Evolutionary conservation across 2,888 invertebrate genomes (phyloP).

Genomic region (Zonitis immaculata): DNA sequence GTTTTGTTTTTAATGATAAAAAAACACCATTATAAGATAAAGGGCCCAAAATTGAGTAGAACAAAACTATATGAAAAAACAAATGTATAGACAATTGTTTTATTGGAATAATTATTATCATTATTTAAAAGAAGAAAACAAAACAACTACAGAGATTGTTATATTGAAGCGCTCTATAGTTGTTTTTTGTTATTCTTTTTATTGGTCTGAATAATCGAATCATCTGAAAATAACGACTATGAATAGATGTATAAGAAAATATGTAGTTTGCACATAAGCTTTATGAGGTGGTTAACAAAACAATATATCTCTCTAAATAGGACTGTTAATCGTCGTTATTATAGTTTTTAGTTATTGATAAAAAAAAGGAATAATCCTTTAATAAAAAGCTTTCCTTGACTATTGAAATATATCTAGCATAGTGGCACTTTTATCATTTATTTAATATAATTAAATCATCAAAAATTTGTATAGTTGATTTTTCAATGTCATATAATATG

Average conservation of each 20-base stretch:
- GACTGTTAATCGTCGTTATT: slow-evolving; percentile 23
- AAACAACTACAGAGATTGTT: too few species aligned
- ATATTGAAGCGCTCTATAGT: too few species aligned
- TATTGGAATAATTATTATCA: too few species aligned
- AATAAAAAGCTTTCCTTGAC: slow-evolving; percentile 35
- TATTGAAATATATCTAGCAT: slow-evolving; percentile 20
- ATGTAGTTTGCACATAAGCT: slow-evolving; percentile 32
- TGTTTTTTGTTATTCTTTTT: too few species aligned
- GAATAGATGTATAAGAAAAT: slow-evolving; percentile 3
- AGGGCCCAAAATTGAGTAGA: too few species aligned
- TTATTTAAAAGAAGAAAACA: too few species aligned
- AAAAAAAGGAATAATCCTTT: slow-evolving; percentile 8
- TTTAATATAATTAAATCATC: slow-evolving; percentile 7
- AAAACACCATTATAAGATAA: too few species aligned
- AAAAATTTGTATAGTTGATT: slow-evolving; percentile 32
- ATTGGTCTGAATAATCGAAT: too few species aligned
- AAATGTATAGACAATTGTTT: too few species aligned
- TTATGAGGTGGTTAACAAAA: slow-evolving; percentile 24
- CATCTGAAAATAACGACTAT: too few species aligned
- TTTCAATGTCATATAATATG: slow-evolving; percentile 44
- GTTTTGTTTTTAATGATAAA: too few species aligned
- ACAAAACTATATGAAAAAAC: too few species aligned
- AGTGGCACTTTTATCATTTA: slow-evolving; percentile 31
- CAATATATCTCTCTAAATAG: slow-evolving; percentile 21
- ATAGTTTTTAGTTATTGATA: slow-evolving; percentile 17